Evolutionary conservation across 2,888 invertebrate species (phyloP).

Genomic region (Operophtera brumata): DNA sequence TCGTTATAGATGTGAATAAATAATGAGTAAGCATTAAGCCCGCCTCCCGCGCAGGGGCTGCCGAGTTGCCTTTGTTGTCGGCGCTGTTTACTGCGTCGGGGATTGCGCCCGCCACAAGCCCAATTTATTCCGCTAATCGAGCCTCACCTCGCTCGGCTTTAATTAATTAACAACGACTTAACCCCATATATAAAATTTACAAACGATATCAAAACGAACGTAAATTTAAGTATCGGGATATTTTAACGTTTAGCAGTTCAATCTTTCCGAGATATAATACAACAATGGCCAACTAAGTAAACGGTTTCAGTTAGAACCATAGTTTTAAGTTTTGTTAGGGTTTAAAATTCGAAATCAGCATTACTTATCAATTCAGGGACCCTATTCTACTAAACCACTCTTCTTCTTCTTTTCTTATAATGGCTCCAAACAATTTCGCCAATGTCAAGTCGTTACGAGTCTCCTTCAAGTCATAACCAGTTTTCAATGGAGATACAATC

Average conservation of each 20-base stretch:
- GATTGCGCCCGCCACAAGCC: conserved; percentile 67
- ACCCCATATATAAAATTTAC: conserved; percentile 55
- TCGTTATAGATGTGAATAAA: conserved; percentile 79
- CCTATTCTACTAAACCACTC: no score
- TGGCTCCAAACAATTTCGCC: no score
- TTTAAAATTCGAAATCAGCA: background rate
- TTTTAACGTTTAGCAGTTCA: conserved; percentile 4
- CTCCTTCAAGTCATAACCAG: no score
- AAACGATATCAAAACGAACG: conserved; percentile 35
- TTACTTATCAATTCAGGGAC: background rate
- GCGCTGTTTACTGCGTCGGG: conserved; percentile 68
- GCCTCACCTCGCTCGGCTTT: conserved; percentile 65
- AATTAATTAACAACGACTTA: conserved; percentile 74
- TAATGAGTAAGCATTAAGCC: conserved; percentile 76
- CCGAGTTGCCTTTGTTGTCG: conserved; percentile 71
- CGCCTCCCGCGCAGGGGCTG: conserved; percentile 55
- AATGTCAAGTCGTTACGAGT: no score
- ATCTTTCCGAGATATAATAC: background rate
- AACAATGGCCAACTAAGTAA: background rate
- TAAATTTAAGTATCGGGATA: conserved; percentile 15
- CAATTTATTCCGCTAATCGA: conserved; percentile 77
- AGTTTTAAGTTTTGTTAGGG: background rate
- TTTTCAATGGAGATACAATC: no score
- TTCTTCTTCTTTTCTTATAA: no score
- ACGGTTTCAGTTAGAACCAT: background rate